Evolutionary conservation across 2,888 invertebrate genomes (phyloP).

Genomic region (Apoda limacodes): DNA sequence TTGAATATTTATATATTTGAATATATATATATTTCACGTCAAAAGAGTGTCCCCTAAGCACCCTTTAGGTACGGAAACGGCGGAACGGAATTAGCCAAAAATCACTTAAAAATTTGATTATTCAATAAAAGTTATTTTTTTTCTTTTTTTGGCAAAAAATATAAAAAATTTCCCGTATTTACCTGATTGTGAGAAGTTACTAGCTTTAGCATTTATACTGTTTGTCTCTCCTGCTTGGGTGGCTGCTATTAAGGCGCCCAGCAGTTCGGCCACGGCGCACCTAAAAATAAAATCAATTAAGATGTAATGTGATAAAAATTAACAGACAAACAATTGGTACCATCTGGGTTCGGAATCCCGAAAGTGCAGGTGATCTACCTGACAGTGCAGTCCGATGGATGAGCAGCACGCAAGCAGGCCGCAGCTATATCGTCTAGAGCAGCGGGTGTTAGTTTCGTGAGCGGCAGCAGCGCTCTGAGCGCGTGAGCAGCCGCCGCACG

Average conservation of each 20-base stretch:
- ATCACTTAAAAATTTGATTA: too few species aligned
- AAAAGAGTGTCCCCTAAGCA: too few species aligned
- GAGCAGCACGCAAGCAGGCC: conserved; percentile 85
- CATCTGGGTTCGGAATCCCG: not conserved
- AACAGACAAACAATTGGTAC: not conserved
- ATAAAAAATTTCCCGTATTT: too few species aligned
- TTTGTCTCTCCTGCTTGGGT: conserved; percentile 79
- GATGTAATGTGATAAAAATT: not conserved
- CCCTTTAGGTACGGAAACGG: too few species aligned
- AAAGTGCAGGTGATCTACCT: conserved; percentile 25
- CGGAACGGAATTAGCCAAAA: too few species aligned
- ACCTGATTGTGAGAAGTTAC: conserved; percentile 51
- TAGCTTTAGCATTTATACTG: conserved; percentile 43
- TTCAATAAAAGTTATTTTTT: too few species aligned
- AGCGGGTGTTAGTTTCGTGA: conserved; percentile 86
- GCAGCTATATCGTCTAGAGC: conserved; percentile 94
- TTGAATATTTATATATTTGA: too few species aligned
- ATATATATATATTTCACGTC: too few species aligned
- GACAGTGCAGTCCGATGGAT: conserved; percentile 47
- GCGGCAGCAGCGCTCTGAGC: conserved; percentile 88
- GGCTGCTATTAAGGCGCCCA: conserved; percentile 88
- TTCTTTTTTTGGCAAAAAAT: too few species aligned
- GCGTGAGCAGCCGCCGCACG: conserved; percentile 94
- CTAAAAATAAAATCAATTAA: conserved; percentile 25
- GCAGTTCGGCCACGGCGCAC: conserved; percentile 90